Base-by-base conservation (phyloP, 1,140 invertebrate species). In the Drosophila obscura region DNA sequence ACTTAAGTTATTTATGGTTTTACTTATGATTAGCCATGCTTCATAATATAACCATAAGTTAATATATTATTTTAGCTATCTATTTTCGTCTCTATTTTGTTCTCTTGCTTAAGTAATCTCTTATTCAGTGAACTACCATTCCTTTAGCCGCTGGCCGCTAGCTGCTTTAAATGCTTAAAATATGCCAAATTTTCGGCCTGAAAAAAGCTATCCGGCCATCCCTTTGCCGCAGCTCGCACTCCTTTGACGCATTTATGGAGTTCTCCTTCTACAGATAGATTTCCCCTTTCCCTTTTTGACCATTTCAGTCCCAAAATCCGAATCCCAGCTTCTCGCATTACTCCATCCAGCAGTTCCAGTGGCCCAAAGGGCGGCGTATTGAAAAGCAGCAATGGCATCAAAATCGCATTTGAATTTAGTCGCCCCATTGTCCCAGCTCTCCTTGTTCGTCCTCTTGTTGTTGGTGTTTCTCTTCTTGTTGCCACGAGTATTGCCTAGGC, bases 401-500 rank as follows among this genome's bases (percentile, higher is more conserved):
- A 90, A 90, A 85, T 90, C 87, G 87, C 87, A 90, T 90, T 90
- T 90, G 87, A 90, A 90, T 90, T 89, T 90, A 90, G 64, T 68
- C 53, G 60, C 56, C 41, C 66, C 59, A 64, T 62, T 75, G 58
- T 62, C 24, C 61, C 49, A 39, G 7, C 49, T 24, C 68, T 16
- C 39, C 15, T 46, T 63, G 58, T 26, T 61, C n/a, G 16, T 15
- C n/a, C 56, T 48, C 35, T 28, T 63, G 51, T 26, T 58, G 35
- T 8, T 28, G 28, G n/a, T 56, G 35, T 19, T 65, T 39, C 22
- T 31, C 31, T 15, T 41, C 53, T 45, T 66, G 63, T 44, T 62
- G 65, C 46, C 59, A 64, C 44, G 59, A 31, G 11, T 68, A 26
- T 59, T 69, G 65, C 48, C 49, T 68, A 60, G 46, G 73, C 62